Evolutionary conservation across 2,113 vertebrate species (phyloP), one percentile per base, ranked within the genome.

Genomic region (Hypomesus transpacificus): DNA sequence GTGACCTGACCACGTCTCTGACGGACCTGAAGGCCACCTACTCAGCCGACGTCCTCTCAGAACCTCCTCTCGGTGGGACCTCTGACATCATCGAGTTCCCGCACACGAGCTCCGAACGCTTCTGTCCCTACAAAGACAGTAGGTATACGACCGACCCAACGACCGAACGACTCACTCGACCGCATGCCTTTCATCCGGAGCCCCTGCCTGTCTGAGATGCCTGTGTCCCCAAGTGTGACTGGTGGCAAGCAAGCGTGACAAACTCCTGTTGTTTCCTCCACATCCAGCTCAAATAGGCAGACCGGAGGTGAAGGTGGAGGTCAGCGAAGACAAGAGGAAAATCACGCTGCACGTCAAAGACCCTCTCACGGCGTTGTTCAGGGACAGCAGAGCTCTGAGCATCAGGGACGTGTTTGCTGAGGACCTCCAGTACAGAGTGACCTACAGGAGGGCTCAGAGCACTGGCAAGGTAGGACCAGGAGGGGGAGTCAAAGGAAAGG

Each of bases 121-220:
- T 98, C 87, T 93, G 74, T 13, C 97, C 96, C 22, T 96, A 94
- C 58, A 4, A 7, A 60, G 91, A 98, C 56, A 97, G 97, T 99
- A 91, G 74, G 96, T 94, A 74, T 66, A n/a, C n/a, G n/a, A n/a
- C n/a, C n/a, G n/a, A n/a, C 63, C 20, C 2, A 3, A 18, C n/a
- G 7, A 53, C 17, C n/a, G n/a, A 1, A 11, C 14, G 9, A 46
- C 39, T 46, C 6, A 46, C 9, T 7, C 9, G 39, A 46, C 39
- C 39, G 2, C 9, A 46, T 5, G 24, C 24, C 24, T 26, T 26
- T 26, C 24, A 26, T 26, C 24, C 24, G 3, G 24, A 26, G 24
- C 24, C 39, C 39, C 39, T 46, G 39, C 11, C 9, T 2, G 39
- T 5, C 13, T 46, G 39, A 46, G 6, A 66, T 11, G 3, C 54